These are phyloP conservation scores for Gibbula magus DNA, from an alignment of 2,888 invertebrate genomes.

Conservation along the genomic window DNA sequence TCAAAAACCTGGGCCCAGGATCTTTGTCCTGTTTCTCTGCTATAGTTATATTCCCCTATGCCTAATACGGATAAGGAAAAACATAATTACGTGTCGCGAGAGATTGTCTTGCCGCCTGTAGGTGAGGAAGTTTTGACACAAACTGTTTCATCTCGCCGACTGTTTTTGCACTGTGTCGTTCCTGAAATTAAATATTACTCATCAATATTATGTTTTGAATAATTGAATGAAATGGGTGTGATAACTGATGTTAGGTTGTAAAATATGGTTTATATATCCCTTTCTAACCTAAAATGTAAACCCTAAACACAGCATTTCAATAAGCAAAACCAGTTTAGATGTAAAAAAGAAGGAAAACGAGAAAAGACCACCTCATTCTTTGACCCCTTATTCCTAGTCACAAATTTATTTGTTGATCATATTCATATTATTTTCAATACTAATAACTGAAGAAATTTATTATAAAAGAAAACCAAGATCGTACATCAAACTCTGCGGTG, in stretches of 20 bases:
- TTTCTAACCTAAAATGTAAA: neutral
- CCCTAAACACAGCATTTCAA: neutral
- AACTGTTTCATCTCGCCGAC: conserved; percentile 97
- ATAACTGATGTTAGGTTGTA: too few species aligned
- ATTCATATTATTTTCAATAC: too few species aligned
- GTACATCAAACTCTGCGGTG: conserved; percentile 83
- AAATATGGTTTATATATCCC: neutral
- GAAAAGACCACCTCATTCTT: too few species aligned
- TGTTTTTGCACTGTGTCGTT: conserved; percentile 87
- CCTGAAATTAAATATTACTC: conserved; percentile 76
- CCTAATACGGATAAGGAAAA: too few species aligned
- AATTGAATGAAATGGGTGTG: neutral
- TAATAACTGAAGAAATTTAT: too few species aligned
- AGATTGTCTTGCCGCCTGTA: conserved; percentile 90
- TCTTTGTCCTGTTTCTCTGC: too few species aligned
- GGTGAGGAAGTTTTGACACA: conserved; percentile 90
- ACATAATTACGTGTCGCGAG: conserved; percentile 66
- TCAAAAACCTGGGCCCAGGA: too few species aligned
- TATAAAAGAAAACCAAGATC: conserved; percentile 23
- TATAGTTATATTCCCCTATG: too few species aligned
- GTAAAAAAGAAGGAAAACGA: too few species aligned
- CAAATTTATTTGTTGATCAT: too few species aligned
- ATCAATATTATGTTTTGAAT: neutral
- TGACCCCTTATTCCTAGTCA: too few species aligned
- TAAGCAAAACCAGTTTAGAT: too few species aligned